These are phyloP conservation scores for Andrena chrysosceles DNA, from an alignment of 2,888 invertebrate species.

Conservation along the genomic window DNA sequence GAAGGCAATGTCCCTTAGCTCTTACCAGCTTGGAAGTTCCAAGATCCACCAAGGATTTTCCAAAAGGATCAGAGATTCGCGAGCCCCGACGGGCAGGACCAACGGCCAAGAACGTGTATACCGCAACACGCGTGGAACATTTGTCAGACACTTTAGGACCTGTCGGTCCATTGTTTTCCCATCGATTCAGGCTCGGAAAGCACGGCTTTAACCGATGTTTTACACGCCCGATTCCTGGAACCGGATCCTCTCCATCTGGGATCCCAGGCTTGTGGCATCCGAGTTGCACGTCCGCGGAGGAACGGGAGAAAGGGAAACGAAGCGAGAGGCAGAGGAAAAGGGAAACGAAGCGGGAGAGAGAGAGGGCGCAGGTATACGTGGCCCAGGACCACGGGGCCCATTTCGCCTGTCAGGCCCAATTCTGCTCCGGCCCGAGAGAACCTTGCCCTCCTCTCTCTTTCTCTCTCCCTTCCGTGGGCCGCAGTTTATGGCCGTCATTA, in stretches of 20 bases:
- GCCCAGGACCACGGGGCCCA: constrained; percentile 75
- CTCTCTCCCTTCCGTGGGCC: constrained; percentile 60
- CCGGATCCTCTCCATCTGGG: constrained; percentile 76
- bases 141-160: constrained; percentile 82
- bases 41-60: constrained; percentile 4
- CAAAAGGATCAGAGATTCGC: not conserved
- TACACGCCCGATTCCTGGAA: constrained; percentile 83
- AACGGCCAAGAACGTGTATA: not conserved
- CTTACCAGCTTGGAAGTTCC: too few relatives aligned
- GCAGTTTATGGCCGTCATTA: constrained; percentile 84
- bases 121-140: constrained; percentile 78
- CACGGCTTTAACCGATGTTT: constrained; percentile 82
- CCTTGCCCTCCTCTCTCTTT: constrained; percentile 52
- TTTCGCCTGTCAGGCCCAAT: constrained; percentile 84
- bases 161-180: constrained; percentile 81
- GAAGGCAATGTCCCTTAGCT: not conserved
- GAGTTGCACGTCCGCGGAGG: constrained; percentile 61
- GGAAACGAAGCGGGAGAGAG: constrained; percentile 18
- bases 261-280: constrained; percentile 71
- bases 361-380: constrained; percentile 73
- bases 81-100: not conserved
- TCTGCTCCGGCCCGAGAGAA: constrained; percentile 77
- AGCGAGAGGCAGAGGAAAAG: constrained; percentile 18
- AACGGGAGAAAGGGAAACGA: constrained; percentile 60
- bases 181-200: constrained; percentile 81